Evolutionary conservation across 2,113 vertebrate genomes (phyloP).

Genomic region (Tringa solitaria): DNA sequence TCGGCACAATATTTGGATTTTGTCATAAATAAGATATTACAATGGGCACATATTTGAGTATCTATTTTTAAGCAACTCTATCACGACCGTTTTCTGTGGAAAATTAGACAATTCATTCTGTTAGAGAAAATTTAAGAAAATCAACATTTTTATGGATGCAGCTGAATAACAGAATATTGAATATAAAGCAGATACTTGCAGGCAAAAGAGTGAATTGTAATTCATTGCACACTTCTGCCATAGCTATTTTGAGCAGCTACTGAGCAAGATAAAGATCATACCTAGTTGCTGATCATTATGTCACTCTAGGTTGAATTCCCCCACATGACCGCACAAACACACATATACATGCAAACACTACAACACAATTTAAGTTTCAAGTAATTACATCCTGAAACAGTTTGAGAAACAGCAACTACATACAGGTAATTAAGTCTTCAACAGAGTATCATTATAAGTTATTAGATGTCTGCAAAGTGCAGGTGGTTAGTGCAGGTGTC

Average conservation of each 20-base stretch:
- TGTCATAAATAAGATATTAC: not conserved
- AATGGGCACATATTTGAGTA: not conserved
- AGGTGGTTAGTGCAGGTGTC: not conserved
- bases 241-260: not conserved
- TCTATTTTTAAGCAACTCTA: not conserved
- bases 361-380: not conserved
- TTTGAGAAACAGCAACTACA: not conserved
- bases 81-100: rapidly evolving
- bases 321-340: rapidly evolving
- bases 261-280: not conserved
- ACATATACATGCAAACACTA: not conserved
- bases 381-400: constrained; percentile 6
- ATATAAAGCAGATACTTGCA: not conserved
- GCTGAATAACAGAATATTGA: not conserved
- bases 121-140: not conserved
- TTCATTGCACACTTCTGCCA: not conserved
- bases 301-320: not conserved
- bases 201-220: not conserved
- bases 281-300: not conserved
- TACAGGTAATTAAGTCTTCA: not conserved
- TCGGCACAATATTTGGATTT: not conserved
- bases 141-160: not conserved
- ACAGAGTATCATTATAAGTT: not conserved
- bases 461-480: not conserved
- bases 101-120: not conserved